A percentile compares a stretch with the other conserved stretches of the same genome.
phyloP scores from a whole-genome alignment of 1,140 invertebrate genomes.

The Zeugodacus cucurbitae region DNA sequence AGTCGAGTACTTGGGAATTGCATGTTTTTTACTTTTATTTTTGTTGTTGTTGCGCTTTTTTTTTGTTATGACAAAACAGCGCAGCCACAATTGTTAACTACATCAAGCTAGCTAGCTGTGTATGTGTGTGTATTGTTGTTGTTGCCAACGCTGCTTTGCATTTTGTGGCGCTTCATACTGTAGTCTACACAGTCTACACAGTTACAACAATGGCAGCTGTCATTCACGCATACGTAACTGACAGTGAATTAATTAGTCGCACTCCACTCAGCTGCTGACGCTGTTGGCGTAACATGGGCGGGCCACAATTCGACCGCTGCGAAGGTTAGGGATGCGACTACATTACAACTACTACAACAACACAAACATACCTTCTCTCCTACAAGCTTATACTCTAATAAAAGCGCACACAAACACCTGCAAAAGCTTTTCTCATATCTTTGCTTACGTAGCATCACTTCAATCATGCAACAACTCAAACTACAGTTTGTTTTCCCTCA shows the following conservation, averaged over 20 bases:
- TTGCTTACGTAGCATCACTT: background rate
- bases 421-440: background rate
- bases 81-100: background rate
- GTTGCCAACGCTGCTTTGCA: background rate
- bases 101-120: background rate
- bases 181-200: background rate
- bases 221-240: conserved; percentile 34
- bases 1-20: background rate
- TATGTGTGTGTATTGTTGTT: background rate
- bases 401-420: background rate
- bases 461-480: background rate
- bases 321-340: background rate
- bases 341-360: background rate
- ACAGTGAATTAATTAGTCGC: conserved; percentile 41
- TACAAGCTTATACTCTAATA: background rate
- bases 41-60: background rate
- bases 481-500: background rate
- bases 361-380: background rate
- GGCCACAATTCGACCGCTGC: background rate
- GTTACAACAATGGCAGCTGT: conserved; percentile 5
- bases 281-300: background rate
- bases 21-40: background rate
- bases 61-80: background rate
- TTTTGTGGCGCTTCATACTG: background rate
- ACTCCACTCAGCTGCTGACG: background rate